phyloP scores from a whole-genome alignment of 2,888 invertebrate species.

The Lacanobia oleracea region DNA sequence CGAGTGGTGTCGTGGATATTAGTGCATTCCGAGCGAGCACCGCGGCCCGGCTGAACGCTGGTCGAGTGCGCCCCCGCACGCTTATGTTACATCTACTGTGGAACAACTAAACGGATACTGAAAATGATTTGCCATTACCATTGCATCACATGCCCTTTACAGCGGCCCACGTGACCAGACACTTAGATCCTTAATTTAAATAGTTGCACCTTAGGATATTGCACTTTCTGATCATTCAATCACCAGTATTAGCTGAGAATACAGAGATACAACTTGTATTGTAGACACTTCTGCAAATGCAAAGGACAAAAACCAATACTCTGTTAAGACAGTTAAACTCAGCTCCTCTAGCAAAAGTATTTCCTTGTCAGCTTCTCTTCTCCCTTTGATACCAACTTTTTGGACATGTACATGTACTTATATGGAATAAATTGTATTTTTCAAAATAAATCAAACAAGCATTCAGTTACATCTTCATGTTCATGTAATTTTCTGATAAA shows the following conservation, averaged over 20 bases:
- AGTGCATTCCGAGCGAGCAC: constrained; percentile 76
- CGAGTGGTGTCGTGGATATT: constrained; percentile 77
- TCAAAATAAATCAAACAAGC: constrained; percentile 12
- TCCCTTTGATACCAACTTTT: neutral
- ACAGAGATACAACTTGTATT: neutral
- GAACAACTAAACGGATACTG: constrained; percentile 31
- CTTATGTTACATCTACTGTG: constrained; percentile 35
- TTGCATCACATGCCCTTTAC: constrained; percentile 27
- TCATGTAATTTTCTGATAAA: neutral
- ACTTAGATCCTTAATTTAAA: constrained; percentile 17
- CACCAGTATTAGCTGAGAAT: neutral
- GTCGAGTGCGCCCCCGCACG: constrained; percentile 60
- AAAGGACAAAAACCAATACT: neutral
- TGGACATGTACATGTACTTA: neutral
- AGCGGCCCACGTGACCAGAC: neutral
- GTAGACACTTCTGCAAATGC: neutral
- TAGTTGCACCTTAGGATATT: neutral
- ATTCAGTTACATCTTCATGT: neutral
- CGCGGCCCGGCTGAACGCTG: constrained; percentile 45
- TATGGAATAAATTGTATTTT: neutral
- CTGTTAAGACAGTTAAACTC: neutral
- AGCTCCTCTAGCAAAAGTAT: neutral
- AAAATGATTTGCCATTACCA: constrained; percentile 37
- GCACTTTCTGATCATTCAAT: neutral
- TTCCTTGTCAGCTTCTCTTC: neutral